Conservation (phyloP, 2,888 invertebrate species). For the Tetranychus truncatus region DNA sequence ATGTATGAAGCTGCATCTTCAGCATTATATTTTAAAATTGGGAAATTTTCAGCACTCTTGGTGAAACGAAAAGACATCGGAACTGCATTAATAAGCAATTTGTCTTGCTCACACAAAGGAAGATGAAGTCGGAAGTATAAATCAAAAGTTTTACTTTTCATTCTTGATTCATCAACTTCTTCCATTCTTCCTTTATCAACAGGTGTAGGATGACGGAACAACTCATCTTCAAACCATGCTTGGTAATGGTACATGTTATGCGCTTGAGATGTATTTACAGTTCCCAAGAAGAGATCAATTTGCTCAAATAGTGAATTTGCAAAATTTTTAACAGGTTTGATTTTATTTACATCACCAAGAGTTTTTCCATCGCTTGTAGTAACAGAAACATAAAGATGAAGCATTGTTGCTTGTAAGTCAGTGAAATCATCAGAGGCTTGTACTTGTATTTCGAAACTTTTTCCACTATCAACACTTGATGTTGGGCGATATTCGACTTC, state of each 20-base stretch:
- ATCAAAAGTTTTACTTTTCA: not conserved
- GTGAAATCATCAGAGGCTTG: constrained; percentile 2
- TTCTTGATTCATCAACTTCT: not conserved
- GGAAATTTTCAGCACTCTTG: not conserved
- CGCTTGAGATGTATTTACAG: not conserved
- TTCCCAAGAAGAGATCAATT: not conserved
- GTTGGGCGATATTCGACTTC: constrained; percentile 4
- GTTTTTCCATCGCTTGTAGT: not conserved
- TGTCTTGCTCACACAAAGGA: not conserved
- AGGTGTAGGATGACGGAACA: not conserved
- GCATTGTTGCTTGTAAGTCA: not conserved
- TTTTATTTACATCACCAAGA: not conserved
- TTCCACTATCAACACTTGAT: not conserved
- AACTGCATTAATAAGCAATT: not conserved
- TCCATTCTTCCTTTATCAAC: not conserved
- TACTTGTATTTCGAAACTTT: not conserved
- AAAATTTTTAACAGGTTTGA: not conserved
- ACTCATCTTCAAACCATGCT: not conserved
- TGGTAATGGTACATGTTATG: not conserved
- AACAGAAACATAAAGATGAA: not conserved
- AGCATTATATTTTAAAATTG: not conserved
- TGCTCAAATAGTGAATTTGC: not conserved
- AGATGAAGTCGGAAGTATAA: not conserved
- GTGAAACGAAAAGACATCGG: not conserved
- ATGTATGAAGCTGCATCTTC: not conserved